Percentiles rank a stretch among this genome's conserved stretches.
Conservation (phyloP, 2,113 vertebrate species). For the Phyllostomus discolor region DNA sequence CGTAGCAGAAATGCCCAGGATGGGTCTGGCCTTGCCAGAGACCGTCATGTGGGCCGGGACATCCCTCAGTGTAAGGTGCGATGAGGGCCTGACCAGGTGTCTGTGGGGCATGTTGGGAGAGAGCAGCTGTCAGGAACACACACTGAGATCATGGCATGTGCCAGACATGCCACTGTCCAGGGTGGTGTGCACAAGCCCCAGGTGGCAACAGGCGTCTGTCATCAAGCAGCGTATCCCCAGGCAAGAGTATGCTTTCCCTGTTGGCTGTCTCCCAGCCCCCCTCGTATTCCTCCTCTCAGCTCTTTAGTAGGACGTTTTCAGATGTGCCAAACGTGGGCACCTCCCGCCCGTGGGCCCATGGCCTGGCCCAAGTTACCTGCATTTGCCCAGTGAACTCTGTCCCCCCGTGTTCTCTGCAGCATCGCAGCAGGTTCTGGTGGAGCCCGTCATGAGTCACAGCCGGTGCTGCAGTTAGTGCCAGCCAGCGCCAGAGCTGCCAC, state of each 20-base stretch:
- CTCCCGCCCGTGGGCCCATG: neutral
- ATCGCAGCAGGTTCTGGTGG: neutral
- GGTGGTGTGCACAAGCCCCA: neutral
- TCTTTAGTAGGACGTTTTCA: neutral
- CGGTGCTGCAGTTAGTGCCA: too few relatives aligned
- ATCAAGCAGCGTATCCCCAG: neutral
- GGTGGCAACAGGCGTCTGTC: neutral
- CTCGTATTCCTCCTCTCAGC: neutral
- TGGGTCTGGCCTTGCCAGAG: neutral
- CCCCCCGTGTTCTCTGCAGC: neutral
- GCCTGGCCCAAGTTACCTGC: neutral
- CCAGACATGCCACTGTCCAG: neutral
- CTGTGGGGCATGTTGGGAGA: neutral
- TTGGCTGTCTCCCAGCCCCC: neutral
- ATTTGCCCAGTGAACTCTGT: neutral
- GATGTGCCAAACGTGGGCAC: neutral
- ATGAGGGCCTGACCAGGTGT: neutral
- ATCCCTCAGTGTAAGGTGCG: neutral
- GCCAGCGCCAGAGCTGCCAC: neutral
- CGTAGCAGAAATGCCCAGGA: neutral
- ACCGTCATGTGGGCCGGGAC: neutral
- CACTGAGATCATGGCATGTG: neutral
- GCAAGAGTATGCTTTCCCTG: neutral
- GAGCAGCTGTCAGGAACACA: neutral
- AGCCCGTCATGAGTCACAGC: neutral